phyloP scores from a whole-genome alignment of 2,888 invertebrate genomes.

The Mesoligia furuncula region DNA sequence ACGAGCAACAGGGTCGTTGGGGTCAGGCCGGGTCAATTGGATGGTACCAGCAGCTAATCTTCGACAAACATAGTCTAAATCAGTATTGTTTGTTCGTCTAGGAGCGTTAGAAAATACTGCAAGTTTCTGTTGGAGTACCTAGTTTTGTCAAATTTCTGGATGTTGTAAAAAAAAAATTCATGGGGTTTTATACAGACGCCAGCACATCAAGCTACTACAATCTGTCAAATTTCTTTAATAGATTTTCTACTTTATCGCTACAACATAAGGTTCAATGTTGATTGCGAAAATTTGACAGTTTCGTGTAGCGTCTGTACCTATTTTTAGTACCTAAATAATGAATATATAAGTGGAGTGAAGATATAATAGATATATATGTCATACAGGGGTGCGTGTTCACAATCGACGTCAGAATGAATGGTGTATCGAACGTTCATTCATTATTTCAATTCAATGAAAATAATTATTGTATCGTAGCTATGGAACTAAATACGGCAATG shows the following conservation, averaged over 20 bases:
- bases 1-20: conserved; percentile 39
- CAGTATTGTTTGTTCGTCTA: conserved; percentile 21
- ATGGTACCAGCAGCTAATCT: conserved; percentile 58
- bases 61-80: conserved; percentile 36
- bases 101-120: conserved; percentile 5
- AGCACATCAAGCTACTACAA: too few species aligned
- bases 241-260: too few species aligned
- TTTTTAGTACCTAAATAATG: background rate
- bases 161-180: background rate
- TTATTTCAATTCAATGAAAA: conserved; percentile 18
- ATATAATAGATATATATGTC: conserved; percentile 12
- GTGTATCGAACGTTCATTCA: conserved; percentile 39
- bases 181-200: too few species aligned
- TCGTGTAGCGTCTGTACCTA: too few species aligned
- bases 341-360: background rate
- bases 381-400: conserved; percentile 31
- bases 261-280: too few species aligned
- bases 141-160: background rate
- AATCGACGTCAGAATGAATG: conserved; percentile 22
- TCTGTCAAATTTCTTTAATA: too few species aligned
- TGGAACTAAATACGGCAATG: conserved; percentile 7
- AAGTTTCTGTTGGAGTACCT: background rate
- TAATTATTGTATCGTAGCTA: conserved; percentile 26
- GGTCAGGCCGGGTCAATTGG: conserved; percentile 59
- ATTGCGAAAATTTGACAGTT: too few species aligned